phyloP scores from a whole-genome alignment of 2,797 vertebrate genomes.

The Falco biarmicus region DNA sequence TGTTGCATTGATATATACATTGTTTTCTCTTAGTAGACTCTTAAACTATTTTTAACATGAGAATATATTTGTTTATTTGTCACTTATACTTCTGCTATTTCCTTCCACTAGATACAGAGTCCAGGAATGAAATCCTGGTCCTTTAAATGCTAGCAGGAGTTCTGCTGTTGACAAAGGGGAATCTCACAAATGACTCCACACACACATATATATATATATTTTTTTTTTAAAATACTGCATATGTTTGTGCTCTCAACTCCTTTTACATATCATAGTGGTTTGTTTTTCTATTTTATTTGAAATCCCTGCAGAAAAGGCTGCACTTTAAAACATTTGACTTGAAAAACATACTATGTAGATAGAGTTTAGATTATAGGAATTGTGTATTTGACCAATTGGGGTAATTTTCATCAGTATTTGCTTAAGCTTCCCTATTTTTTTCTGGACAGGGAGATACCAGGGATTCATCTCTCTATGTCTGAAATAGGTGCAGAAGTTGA shows the following conservation, averaged over 20 bases:
- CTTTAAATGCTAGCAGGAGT: background rate
- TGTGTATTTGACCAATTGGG: background rate
- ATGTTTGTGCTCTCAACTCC: background rate
- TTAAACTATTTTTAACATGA: background rate
- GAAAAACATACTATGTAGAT: background rate
- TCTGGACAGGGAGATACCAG: background rate
- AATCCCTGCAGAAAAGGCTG: background rate
- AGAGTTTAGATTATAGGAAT: background rate
- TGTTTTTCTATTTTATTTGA: background rate
- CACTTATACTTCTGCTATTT: background rate
- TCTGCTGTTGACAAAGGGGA: background rate
- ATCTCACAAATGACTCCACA: background rate
- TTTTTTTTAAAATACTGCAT: background rate
- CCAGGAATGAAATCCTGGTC: background rate
- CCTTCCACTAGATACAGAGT: background rate
- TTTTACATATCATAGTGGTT: background rate
- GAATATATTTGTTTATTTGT: background rate
- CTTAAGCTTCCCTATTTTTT: background rate
- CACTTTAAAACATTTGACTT: background rate
- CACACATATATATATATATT: too few relatives aligned
- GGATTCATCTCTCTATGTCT: background rate
- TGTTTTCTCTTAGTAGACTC: background rate
- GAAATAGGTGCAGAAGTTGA: background rate
- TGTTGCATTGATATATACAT: background rate
- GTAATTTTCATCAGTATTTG: background rate